Evolutionary conservation across 2,888 invertebrate species (phyloP).

Genomic region (Frankliniella fusca): DNA sequence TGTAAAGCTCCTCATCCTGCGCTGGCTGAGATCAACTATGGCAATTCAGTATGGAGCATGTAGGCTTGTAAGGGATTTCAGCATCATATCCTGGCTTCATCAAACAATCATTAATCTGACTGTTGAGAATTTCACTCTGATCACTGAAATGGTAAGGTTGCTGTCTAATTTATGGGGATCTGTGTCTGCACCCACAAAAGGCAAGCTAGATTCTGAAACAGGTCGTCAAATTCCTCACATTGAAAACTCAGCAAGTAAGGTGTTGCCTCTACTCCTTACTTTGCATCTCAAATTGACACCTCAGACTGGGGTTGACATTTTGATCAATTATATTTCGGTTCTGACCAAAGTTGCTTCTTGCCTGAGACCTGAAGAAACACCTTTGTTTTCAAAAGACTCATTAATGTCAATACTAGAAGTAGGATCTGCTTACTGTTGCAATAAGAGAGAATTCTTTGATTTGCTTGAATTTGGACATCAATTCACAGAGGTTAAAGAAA

Average conservation of each 20-base stretch:
- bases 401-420: background rate
- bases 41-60: conserved; percentile 61
- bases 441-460: background rate
- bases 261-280: background rate
- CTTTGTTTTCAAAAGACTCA: background rate
- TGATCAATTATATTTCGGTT: background rate
- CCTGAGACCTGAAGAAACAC: background rate
- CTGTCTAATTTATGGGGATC: background rate
- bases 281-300: background rate
- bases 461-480: background rate
- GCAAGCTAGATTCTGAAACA: background rate
- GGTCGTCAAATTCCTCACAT: background rate
- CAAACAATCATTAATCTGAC: conserved; percentile 41
- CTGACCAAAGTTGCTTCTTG: background rate
- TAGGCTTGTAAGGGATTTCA: conserved; percentile 63
- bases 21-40: conserved; percentile 59
- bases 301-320: background rate
- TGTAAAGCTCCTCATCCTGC: conserved; percentile 57
- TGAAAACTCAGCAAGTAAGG: background rate
- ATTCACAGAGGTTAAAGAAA: no score
- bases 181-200: background rate
- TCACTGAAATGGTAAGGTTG: background rate
- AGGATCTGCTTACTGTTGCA: background rate
- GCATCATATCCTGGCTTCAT: conserved; percentile 66
- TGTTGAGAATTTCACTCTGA: background rate